A percentile compares a stretch with the other conserved stretches of the same genome.
Conservation (phyloP, 2,888 invertebrate genomes). For the Andrena fulva region DNA sequence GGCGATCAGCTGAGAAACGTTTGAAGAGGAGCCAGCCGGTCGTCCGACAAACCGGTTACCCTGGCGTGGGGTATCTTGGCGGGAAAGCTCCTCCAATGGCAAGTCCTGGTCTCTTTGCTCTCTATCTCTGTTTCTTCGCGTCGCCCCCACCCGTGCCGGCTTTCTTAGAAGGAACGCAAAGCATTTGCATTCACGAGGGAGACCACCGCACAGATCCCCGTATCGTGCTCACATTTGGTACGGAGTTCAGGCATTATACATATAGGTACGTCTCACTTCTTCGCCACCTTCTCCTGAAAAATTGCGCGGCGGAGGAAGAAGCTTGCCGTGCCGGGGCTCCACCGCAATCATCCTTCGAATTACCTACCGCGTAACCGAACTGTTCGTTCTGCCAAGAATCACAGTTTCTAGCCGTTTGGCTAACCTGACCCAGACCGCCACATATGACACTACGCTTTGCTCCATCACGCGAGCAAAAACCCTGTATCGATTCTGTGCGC, state of each 20-base stretch:
- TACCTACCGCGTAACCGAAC: not conserved
- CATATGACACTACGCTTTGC: too few species aligned
- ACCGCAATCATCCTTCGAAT: not conserved
- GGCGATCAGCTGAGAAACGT: slow-evolving; percentile 66
- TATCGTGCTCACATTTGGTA: not conserved
- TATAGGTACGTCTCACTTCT: not conserved
- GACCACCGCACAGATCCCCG: slow-evolving; percentile 57
- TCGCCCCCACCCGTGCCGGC: slow-evolving; percentile 54
- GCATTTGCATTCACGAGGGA: slow-evolving; percentile 76
- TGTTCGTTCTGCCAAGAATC: not conserved
- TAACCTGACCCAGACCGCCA: too few species aligned
- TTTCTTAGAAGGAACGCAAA: slow-evolving; percentile 72
- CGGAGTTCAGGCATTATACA: not conserved
- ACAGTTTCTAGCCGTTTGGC: too few species aligned
- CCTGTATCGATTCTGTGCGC: not conserved
- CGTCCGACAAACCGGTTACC: slow-evolving; percentile 63
- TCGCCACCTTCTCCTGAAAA: not conserved
- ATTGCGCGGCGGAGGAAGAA: not conserved
- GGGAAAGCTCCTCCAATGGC: slow-evolving; percentile 73
- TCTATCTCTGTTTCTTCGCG: not conserved
- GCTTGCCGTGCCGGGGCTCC: not conserved
- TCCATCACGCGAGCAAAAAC: not conserved
- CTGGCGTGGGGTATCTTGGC: slow-evolving; percentile 67
- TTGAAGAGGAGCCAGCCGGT: slow-evolving; percentile 31
- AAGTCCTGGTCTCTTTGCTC: not conserved